Base-by-base conservation (phyloP, 2,797 vertebrate genomes). In the Delichon dasypus region DNA sequence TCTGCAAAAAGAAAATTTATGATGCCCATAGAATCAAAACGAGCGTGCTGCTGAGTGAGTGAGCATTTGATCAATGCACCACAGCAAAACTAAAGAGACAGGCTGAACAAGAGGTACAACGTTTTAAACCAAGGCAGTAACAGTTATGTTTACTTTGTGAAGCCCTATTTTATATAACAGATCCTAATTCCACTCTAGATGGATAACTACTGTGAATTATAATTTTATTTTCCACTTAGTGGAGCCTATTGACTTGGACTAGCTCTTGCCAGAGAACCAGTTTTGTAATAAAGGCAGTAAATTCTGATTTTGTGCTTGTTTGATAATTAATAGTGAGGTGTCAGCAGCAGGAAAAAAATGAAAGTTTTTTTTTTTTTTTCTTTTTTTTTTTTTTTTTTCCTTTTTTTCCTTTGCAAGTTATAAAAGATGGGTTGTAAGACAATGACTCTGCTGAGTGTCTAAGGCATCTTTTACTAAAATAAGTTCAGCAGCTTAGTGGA, bases 221-320 rank as follows among this genome's bases (percentile, higher is more conserved):
- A 93, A 89, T 94, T 96, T 95, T 87, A 76, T 90, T 96, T 96
- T 95, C 70, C 93, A 95, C 85, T 96, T 96, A 90, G 34, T 20
- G 8, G 44, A 95, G 62, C 58, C 80, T 92, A 90, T 91, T 94
- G 89, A 92, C 84, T 95, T 34, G n/a, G 34, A 87, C 70, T 86
- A 88, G 65, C 44, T 94, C 84, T 84, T 96, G 78, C 79, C 73
- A 80, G 81, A 88, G 89, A 94, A 91, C 30, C 15, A 71, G 84
- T 93, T 97, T 96, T 32, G 34, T 73, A 95, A 92, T 86, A 88
- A 95, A 95, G 85, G 79, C 75, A 93, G 94, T 94, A 96, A 94
- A 85, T 94, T 84, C 44, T 67, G 48, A 90, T 92, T 90, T 96
- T 97, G 96, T 96, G 77, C 94, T 96, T 95, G 62, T 84, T 92